Percentiles rank a stretch among this genome's conserved stretches.
phyloP scores from a whole-genome alignment of 2,888 invertebrate genomes.

The Drosophila hamatofila region DNA sequence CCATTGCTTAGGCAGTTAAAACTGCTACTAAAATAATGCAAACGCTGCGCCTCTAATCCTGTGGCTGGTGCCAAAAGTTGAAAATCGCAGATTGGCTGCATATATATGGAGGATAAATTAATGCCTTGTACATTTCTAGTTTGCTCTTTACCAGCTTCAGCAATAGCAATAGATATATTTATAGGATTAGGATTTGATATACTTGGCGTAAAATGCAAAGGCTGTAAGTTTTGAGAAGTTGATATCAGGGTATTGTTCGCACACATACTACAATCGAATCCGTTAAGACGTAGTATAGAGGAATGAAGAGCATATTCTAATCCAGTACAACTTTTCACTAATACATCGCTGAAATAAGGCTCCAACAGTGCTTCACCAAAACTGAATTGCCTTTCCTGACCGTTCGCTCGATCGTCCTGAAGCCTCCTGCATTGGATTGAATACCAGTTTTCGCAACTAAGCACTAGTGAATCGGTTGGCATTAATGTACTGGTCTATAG shows the following conservation, averaged over 20 bases:
- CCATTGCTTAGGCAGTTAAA: slow-evolving; percentile 79
- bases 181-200: slow-evolving; percentile 66
- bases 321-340: slow-evolving; percentile 81
- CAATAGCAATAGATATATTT: slow-evolving; percentile 71
- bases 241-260: slow-evolving; percentile 64
- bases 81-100: slow-evolving; percentile 76
- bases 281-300: slow-evolving; percentile 87
- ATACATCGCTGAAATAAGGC: slow-evolving; percentile 88
- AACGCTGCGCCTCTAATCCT: slow-evolving; percentile 51
- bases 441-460: slow-evolving; percentile 88
- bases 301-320: slow-evolving; percentile 87
- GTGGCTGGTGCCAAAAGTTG: slow-evolving; percentile 9
- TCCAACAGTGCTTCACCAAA: slow-evolving; percentile 88
- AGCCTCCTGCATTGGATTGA: slow-evolving; percentile 88
- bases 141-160: slow-evolving; percentile 47
- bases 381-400: slow-evolving; percentile 87
- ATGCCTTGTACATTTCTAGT: slow-evolving; percentile 71
- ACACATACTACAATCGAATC: slow-evolving; percentile 86
- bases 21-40: slow-evolving; percentile 79
- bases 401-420: slow-evolving; percentile 85
- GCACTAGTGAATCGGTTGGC: slow-evolving; percentile 86
- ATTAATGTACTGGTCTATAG: slow-evolving; percentile 86
- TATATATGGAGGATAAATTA: slow-evolving; percentile 79
- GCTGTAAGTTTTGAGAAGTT: slow-evolving; percentile 14
- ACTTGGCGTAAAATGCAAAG: slow-evolving; percentile 51